phyloP scores from a whole-genome alignment of 2,888 invertebrate genomes.

The Dasypogon diadema region DNA sequence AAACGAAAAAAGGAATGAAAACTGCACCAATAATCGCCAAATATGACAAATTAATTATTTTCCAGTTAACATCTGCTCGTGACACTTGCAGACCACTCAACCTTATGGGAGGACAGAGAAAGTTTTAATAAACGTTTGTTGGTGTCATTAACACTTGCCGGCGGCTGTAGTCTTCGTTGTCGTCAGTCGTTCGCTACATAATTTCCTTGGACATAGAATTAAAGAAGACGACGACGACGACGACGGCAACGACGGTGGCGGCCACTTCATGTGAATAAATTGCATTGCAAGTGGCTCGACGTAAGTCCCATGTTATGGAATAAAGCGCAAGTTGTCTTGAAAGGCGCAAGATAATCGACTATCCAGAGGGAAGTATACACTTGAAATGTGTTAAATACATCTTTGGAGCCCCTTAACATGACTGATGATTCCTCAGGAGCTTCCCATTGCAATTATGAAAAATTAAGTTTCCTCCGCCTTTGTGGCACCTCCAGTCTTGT shows the following conservation, averaged over 20 bases:
- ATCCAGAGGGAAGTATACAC: constrained; percentile 24
- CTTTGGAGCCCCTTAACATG: neutral
- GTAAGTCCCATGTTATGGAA: neutral
- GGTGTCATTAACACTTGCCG: constrained; percentile 26
- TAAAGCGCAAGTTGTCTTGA: neutral
- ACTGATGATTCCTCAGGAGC: neutral
- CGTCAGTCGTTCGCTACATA: neutral
- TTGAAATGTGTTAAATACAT: constrained; percentile 25
- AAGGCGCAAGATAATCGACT: constrained; percentile 16
- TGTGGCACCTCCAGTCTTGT: neutral
- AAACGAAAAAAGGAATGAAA: too few relatives aligned
- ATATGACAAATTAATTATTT: constrained; percentile 28
- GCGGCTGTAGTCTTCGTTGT: neutral
- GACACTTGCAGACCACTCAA: neutral
- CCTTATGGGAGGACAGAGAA: neutral
- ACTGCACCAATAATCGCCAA: neutral
- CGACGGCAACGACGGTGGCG: too few relatives aligned
- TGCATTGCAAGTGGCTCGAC: constrained; percentile 7
- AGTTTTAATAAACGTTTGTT: constrained; percentile 30
- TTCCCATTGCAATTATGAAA: constrained; percentile 21
- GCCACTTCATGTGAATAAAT: constrained; percentile 32
- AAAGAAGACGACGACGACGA: neutral
- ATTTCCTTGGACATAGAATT: neutral
- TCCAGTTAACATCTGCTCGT: neutral
- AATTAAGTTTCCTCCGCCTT: neutral